These are phyloP conservation scores for Pyrrhura leucotis DNA, from an alignment of 2,797 vertebrate species.

Conservation along the genomic window DNA sequence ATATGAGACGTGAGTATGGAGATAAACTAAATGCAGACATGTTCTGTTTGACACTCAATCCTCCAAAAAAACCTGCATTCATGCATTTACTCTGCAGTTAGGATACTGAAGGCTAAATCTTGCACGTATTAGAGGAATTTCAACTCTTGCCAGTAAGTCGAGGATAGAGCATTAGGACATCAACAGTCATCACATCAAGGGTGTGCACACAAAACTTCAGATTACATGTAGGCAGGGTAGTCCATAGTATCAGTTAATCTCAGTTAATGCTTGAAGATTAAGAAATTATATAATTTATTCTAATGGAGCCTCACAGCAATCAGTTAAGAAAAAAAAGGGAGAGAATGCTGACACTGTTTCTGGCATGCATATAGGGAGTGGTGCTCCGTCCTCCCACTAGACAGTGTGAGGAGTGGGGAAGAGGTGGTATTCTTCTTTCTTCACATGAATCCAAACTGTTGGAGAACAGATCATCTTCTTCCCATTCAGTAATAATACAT, in stretches of 20 bases:
- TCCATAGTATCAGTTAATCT: not conserved
- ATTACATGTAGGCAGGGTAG: not conserved
- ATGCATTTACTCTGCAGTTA: not conserved
- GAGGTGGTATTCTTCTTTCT: not conserved
- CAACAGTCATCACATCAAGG: not conserved
- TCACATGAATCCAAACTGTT: not conserved
- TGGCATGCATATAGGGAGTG: not conserved
- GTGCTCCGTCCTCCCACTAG: not conserved
- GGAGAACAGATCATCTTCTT: not conserved
- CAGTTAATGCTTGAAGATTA: not conserved
- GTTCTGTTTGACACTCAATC: not conserved
- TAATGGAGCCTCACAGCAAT: not conserved
- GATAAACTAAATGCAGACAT: not conserved
- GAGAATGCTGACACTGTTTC: not conserved
- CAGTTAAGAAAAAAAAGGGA: not conserved
- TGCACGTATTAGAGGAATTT: not conserved
- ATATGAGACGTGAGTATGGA: rapidly evolving
- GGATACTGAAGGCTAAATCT: not conserved
- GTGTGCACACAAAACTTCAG: not conserved
- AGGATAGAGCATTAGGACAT: not conserved
- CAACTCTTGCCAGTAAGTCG: not conserved
- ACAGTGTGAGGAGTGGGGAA: not conserved
- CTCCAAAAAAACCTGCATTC: not conserved
- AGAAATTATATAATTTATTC: not conserved
- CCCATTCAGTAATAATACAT: not conserved